A percentile compares a stretch with the other conserved stretches of the same genome.
Conservation (phyloP, 2,113 vertebrate species). For the Equus przewalskii region DNA sequence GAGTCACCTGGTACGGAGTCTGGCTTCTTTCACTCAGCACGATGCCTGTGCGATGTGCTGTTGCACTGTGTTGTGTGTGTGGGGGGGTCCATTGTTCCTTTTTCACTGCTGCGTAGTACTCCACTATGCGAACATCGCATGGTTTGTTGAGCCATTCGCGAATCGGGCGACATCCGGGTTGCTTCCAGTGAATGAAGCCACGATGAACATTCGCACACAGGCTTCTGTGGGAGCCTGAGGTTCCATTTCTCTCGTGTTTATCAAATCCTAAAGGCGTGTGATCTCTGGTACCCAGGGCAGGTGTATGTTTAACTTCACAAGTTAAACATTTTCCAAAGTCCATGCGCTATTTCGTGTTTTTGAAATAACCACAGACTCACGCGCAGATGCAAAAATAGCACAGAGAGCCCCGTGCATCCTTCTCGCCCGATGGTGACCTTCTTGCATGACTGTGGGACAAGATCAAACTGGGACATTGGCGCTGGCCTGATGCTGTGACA, state of each 20-base stretch:
- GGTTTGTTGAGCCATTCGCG: not conserved
- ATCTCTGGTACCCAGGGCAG: not conserved
- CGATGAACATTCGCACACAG: fast-evolving
- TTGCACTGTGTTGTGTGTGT: fast-evolving
- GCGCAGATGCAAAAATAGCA: not conserved
- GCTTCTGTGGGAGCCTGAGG: not conserved
- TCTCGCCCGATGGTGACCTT: not conserved
- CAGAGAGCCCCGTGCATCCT: too few relatives aligned
- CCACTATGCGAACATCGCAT: fast-evolving
- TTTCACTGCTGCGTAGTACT: fast-evolving
- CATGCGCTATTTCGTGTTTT: not conserved
- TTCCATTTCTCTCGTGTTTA: not conserved
- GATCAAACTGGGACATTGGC: too few relatives aligned
- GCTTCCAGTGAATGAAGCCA: not conserved
- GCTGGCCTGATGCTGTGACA: not conserved
- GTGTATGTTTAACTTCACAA: not conserved
- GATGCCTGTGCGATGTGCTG: fast-evolving
- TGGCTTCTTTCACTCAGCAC: not conserved
- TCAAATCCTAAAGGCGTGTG: not conserved
- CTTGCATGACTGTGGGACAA: not conserved
- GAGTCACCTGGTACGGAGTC: fast-evolving
- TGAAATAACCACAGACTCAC: not conserved
- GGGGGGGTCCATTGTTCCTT: not conserved
- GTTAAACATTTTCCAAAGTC: not conserved
- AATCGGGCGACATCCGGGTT: fast-evolving